A percentile compares a stretch with the other conserved stretches of the same genome.
These are phyloP conservation scores for Triplophysa siluroides DNA, from an alignment of 2,113 vertebrate species.

Conservation along the genomic window DNA sequence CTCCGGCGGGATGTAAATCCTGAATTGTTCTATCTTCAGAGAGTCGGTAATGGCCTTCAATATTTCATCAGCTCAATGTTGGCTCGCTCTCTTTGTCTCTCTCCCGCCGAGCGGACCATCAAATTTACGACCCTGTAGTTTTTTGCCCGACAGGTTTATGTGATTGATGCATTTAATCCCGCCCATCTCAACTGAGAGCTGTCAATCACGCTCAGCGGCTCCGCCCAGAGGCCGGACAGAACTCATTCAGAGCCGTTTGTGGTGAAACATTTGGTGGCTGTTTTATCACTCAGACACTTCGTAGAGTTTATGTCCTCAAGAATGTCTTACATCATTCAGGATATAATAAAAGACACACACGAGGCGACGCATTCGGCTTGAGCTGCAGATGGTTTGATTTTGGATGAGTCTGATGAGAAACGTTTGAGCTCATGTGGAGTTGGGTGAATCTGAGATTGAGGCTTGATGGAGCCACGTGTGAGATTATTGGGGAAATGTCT, in stretches of 20 bases:
- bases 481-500: too few species aligned
- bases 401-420: too few species aligned
- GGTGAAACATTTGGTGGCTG: too few species aligned
- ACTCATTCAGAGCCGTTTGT: not conserved
- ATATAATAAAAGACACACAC: too few species aligned
- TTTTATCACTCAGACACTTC: not conserved
- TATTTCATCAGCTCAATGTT: slow-evolving; percentile 80
- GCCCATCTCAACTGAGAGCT: slow-evolving; percentile 71
- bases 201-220: slow-evolving; percentile 70
- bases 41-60: slow-evolving; percentile 76
- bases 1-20: slow-evolving; percentile 70
- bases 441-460: too few species aligned
- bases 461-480: too few species aligned
- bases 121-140: slow-evolving; percentile 74
- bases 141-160: slow-evolving; percentile 66
- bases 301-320: too few species aligned
- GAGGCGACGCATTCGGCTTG: too few species aligned
- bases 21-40: slow-evolving; percentile 70
- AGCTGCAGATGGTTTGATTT: too few species aligned
- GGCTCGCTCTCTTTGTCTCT: slow-evolving; percentile 59
- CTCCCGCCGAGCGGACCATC: slow-evolving; percentile 52
- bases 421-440: too few species aligned
- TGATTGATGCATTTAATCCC: slow-evolving; percentile 80
- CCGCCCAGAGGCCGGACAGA: not conserved
- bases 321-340: too few species aligned